phyloP scores from a whole-genome alignment of 2,113 vertebrate genomes.

The Ophiodon elongatus region DNA sequence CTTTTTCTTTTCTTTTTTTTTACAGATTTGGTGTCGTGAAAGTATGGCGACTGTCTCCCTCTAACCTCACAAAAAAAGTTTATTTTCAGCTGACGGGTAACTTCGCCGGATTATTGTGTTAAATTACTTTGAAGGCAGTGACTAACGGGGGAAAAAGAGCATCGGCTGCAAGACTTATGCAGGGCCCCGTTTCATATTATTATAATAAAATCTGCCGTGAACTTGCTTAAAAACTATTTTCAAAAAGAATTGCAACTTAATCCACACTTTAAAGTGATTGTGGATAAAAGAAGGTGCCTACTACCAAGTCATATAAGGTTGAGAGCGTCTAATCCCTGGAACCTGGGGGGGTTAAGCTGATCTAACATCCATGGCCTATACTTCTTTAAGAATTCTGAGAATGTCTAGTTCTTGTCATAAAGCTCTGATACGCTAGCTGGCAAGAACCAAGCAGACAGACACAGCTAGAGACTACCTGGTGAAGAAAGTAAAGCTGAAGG shows the following conservation, averaged over 20 bases:
- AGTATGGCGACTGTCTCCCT: background rate
- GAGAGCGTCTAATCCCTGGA: too few relatives aligned
- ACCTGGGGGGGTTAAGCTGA: too few relatives aligned
- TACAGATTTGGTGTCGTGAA: constrained; percentile 17
- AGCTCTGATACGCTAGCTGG: too few relatives aligned
- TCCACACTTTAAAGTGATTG: background rate
- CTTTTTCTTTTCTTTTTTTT: constrained; percentile 4
- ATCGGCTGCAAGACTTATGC: background rate
- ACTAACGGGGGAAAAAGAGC: background rate
- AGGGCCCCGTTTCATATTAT: rapidly evolving
- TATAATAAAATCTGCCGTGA: background rate
- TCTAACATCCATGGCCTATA: too few relatives aligned
- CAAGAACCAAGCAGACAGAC: too few relatives aligned
- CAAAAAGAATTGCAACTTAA: background rate
- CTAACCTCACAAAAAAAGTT: background rate
- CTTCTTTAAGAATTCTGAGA: too few relatives aligned
- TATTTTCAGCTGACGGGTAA: background rate
- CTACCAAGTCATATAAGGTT: too few relatives aligned
- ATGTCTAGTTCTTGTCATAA: too few relatives aligned
- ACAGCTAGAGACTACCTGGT: too few relatives aligned
- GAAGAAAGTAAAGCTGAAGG: too few relatives aligned
- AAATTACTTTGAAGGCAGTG: background rate
- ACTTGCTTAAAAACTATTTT: background rate
- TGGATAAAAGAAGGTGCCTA: too few relatives aligned
- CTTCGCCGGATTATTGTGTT: background rate